Evolutionary conservation across 2,888 invertebrate species (phyloP).

Genomic region (Alloscopus bannaensis): DNA sequence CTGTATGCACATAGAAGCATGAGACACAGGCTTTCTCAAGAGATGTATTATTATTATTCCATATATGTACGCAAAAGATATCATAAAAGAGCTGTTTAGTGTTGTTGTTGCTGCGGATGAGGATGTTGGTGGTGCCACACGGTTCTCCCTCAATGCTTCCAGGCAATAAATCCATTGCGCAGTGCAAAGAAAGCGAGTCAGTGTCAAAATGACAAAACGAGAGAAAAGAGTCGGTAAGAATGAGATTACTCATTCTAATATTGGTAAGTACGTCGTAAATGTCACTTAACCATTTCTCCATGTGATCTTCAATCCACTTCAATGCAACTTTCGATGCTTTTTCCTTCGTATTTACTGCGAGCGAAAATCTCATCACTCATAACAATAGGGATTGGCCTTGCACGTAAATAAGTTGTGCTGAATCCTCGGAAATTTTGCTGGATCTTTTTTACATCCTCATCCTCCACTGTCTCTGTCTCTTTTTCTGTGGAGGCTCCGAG

Average conservation of each 20-base stretch:
- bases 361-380: too few species aligned
- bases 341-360: too few species aligned
- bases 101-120: conserved; percentile 6
- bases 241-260: not conserved
- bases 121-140: not conserved
- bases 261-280: not conserved
- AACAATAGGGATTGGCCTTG: too few species aligned
- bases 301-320: too few species aligned
- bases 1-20: conserved; percentile 7
- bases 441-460: too few species aligned
- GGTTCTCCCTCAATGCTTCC: conserved; percentile 21
- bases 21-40: conserved; percentile 3
- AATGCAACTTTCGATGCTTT: too few species aligned
- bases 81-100: conserved; percentile 16
- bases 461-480: too few species aligned
- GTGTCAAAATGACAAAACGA: conserved; percentile 13
- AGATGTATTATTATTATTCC: conserved; percentile 29
- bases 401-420: too few species aligned
- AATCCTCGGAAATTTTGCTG: too few species aligned
- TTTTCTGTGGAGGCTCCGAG: too few species aligned
- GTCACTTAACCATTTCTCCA: not conserved
- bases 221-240: not conserved
- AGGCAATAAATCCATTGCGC: conserved; percentile 21
- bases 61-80: conserved; percentile 22
- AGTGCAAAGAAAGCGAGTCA: not conserved